A percentile compares a stretch with the other conserved stretches of the same genome.
These are phyloP conservation scores for Serripes groenlandicus DNA, from an alignment of 2,888 invertebrate genomes.

Conservation along the genomic window DNA sequence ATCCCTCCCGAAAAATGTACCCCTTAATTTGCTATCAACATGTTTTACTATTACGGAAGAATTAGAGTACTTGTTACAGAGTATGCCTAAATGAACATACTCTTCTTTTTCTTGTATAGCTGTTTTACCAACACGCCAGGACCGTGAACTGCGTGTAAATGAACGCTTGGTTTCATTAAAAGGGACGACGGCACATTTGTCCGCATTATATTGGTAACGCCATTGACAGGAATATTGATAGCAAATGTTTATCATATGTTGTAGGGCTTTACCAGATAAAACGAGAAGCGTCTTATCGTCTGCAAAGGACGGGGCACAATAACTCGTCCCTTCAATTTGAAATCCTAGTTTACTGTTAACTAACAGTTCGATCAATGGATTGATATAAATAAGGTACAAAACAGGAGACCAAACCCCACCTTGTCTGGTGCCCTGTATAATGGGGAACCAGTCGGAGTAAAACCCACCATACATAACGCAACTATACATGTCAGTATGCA, in stretches of 20 bases:
- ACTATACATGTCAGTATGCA: background rate
- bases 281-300: background rate
- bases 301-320: background rate
- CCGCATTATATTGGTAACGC: background rate
- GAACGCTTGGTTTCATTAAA: background rate
- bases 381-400: background rate
- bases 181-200: background rate
- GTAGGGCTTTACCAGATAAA: background rate
- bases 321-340: background rate
- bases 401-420: background rate
- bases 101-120: background rate
- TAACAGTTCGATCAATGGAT: background rate
- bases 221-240: background rate
- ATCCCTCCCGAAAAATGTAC: background rate
- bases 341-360: background rate
- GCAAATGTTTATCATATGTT: background rate
- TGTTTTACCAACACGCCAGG: background rate
- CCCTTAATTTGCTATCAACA: background rate
- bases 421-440: background rate
- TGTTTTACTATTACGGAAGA: background rate
- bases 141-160: background rate
- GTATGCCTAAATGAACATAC: background rate
- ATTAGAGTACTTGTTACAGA: background rate
- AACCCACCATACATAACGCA: background rate
- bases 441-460: background rate